Evolutionary conservation across 1,140 invertebrate species (phyloP).

Genomic region (Oncopodura yosiiana): DNA sequence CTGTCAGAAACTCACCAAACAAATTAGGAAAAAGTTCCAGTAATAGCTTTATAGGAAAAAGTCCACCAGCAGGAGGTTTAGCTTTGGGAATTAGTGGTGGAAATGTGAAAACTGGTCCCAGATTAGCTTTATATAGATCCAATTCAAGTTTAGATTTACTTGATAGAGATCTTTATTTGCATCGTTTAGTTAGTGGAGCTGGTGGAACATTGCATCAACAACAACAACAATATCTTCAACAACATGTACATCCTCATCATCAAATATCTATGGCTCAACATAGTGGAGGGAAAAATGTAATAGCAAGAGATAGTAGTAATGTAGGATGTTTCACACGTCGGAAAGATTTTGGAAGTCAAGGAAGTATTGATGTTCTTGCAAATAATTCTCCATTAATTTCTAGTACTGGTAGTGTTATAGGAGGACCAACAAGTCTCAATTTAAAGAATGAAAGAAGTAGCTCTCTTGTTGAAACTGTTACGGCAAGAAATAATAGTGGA

Average conservation of each 20-base stretch:
- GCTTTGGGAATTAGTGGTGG: not conserved
- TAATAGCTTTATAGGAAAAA: conserved; percentile 42
- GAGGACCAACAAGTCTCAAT: conserved; percentile 43
- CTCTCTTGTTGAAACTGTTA: conserved; percentile 56
- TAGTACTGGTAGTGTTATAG: conserved; percentile 35
- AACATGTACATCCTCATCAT: conserved; percentile 18
- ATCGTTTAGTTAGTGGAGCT: conserved; percentile 12
- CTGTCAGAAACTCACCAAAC: conserved; percentile 29
- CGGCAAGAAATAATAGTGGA: conserved; percentile 37
- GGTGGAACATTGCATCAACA: conserved; percentile 5
- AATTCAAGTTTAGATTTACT: conserved; percentile 31
- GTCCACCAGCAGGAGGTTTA: conserved; percentile 35
- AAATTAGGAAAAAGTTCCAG: conserved; percentile 32
- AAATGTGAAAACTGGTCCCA: conserved; percentile 27
- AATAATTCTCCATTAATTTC: conserved; percentile 44
- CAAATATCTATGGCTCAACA: not conserved
- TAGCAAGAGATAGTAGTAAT: conserved; percentile 1
- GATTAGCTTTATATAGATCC: conserved; percentile 31
- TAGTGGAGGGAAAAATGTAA: not conserved
- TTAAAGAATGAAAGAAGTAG: conserved; percentile 44
- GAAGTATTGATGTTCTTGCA: conserved; percentile 57
- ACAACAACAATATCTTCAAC: not conserved
- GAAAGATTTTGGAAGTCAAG: conserved; percentile 53
- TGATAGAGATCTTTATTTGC: conserved; percentile 28
- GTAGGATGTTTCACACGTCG: conserved; percentile 37